These are phyloP conservation scores for Neopipo cinnamomea DNA, from an alignment of 2,113 vertebrate species.

Conservation along the genomic window DNA sequence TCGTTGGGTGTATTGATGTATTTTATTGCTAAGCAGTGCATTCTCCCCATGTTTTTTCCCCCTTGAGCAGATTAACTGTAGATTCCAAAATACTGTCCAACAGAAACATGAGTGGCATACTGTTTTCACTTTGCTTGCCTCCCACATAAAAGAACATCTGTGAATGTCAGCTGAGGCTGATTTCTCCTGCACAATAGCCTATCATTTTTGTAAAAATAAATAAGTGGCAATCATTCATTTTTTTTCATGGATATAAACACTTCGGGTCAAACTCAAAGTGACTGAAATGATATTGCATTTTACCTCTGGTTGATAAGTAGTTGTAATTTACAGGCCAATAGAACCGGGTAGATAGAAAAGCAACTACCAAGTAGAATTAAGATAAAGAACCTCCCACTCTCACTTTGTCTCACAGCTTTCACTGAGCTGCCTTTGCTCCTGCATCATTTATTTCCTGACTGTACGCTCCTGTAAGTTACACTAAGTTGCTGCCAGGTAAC, in stretches of 20 bases:
- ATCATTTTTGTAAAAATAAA: conserved; percentile 57
- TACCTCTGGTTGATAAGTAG: conserved; percentile 61
- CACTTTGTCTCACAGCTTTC: conserved; percentile 54
- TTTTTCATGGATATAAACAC: conserved; percentile 50
- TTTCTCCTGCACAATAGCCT: conserved; percentile 43
- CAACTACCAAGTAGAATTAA: conserved; percentile 58
- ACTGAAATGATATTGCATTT: conserved; percentile 63
- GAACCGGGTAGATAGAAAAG: conserved; percentile 49
- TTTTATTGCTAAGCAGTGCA: conserved; percentile 64
- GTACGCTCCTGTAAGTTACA: conserved; percentile 25
- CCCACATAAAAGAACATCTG: conserved; percentile 45
- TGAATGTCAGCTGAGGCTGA: conserved; percentile 44
- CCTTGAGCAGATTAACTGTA: conserved; percentile 34
- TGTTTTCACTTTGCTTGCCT: conserved; percentile 43
- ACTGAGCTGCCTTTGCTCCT: conserved; percentile 48
- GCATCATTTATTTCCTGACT: conserved; percentile 52
- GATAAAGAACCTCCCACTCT: conserved; percentile 55
- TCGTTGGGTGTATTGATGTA: conserved; percentile 52
- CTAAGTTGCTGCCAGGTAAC: conserved; percentile 48
- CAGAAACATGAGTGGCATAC: neutral
- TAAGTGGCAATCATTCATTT: conserved; percentile 38
- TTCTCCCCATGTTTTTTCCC: conserved; percentile 22
- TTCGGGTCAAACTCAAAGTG: conserved; percentile 63
- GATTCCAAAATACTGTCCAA: conserved; percentile 37
- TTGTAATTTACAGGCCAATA: conserved; percentile 61